phyloP scores from a whole-genome alignment of 2,797 vertebrate species.

The Orestias chungarensis region DNA sequence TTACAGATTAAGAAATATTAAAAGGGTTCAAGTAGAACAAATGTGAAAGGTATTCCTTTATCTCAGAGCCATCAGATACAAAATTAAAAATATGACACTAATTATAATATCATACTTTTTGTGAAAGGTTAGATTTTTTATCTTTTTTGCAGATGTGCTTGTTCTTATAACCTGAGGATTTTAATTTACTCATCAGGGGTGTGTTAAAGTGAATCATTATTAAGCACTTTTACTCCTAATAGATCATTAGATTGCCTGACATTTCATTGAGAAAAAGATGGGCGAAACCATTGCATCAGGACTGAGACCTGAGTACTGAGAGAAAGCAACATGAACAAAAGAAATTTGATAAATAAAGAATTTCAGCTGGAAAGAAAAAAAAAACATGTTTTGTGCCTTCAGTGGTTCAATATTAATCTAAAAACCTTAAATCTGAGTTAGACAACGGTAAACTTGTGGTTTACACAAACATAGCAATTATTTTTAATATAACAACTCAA shows the following conservation, averaged over 20 bases:
- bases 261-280: neutral
- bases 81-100: conserved; percentile 5
- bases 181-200: conserved; percentile 2
- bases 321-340: too few relatives aligned
- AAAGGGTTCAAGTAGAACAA: neutral
- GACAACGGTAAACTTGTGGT: too few relatives aligned
- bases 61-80: neutral
- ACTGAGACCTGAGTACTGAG: neutral
- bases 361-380: too few relatives aligned
- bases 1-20: conserved; percentile 1
- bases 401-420: too few relatives aligned
- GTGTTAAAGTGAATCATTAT: conserved; percentile 9
- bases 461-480: too few relatives aligned
- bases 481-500: too few relatives aligned
- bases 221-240: neutral
- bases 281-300: neutral
- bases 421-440: too few relatives aligned
- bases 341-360: too few relatives aligned
- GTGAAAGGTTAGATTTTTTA: conserved; percentile 4
- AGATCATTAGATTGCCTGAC: neutral
- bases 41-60: neutral
- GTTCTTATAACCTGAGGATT: conserved; percentile 4
- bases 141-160: neutral
- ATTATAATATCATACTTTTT: neutral
- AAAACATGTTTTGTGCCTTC: too few relatives aligned